Evolutionary conservation across 1,140 invertebrate species (phyloP).

Genomic region (Bombus polaris): DNA sequence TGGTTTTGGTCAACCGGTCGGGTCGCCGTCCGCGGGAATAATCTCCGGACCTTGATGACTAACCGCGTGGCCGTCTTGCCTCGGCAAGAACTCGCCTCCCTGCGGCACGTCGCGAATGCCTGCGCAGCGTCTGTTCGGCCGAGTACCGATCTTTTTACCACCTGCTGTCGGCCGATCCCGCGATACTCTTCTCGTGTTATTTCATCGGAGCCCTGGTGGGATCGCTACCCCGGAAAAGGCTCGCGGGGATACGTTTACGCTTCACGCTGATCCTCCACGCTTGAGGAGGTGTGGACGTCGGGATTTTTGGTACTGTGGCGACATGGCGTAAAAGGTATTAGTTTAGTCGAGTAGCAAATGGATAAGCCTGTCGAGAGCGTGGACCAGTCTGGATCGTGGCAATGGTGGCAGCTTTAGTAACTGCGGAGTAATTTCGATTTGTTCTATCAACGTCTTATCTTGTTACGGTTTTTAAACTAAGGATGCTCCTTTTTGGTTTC

Average conservation of each 20-base stretch:
- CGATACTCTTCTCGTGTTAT: conserved; percentile 53
- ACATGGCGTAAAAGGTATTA: not conserved
- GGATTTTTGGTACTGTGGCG: not conserved
- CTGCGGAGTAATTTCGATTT: too few relatives aligned
- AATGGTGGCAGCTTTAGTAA: accelerated
- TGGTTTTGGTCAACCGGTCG: conserved; percentile 77
- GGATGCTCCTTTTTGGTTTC: too few relatives aligned
- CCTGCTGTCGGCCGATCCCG: conserved; percentile 69
- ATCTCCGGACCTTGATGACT: conserved; percentile 77
- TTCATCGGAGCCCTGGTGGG: conserved; percentile 21
- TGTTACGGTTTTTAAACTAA: too few relatives aligned
- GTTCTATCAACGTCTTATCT: too few relatives aligned
- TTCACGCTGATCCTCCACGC: not conserved
- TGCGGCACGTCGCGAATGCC: conserved; percentile 75
- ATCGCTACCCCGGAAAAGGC: conserved; percentile 48
- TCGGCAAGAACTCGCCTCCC: conserved; percentile 77
- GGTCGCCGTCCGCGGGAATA: conserved; percentile 69
- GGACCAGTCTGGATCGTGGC: too few relatives aligned
- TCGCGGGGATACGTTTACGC: conserved; percentile 4
- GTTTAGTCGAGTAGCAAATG: not conserved
- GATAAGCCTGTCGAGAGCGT: not conserved
- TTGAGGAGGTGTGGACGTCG: not conserved
- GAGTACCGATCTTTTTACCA: conserved; percentile 77
- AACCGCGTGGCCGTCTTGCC: conserved; percentile 76
- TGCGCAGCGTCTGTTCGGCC: conserved; percentile 70